These are phyloP conservation scores for Indri indri DNA, from an alignment of 2,113 vertebrate species.

Conservation along the genomic window DNA sequence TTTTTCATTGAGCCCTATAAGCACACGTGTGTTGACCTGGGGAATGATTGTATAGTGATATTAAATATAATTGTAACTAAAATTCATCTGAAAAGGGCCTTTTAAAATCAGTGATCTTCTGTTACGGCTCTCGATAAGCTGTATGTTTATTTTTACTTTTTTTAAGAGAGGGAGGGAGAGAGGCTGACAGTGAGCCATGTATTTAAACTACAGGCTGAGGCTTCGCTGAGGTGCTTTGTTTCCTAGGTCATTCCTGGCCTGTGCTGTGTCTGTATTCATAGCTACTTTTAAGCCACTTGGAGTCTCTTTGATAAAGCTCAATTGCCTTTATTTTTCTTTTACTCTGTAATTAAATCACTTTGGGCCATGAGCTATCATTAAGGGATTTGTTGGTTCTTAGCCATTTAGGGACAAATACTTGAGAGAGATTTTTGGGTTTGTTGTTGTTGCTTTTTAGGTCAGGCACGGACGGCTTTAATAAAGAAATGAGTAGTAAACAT, in stretches of 20 bases:
- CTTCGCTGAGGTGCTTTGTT: constrained; percentile 24
- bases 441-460: background rate
- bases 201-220: constrained; percentile 48
- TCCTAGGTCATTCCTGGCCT: constrained; percentile 15
- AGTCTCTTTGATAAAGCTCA: constrained; percentile 35
- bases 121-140: background rate
- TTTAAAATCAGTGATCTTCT: constrained; percentile 44
- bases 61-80: constrained; percentile 57
- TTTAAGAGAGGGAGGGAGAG: too few relatives aligned
- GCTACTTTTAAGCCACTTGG: constrained; percentile 7
- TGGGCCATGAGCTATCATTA: constrained; percentile 34
- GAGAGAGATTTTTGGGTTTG: background rate
- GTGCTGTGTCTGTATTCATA: constrained; percentile 10
- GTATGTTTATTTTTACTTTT: too few relatives aligned
- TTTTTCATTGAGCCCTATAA: constrained; percentile 57
- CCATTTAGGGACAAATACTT: constrained; percentile 34
- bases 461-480: constrained; percentile 48
- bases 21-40: constrained; percentile 34
- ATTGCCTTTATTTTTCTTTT: constrained; percentile 54
- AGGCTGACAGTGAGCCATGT: background rate
- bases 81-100: constrained; percentile 30
- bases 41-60: constrained; percentile 26
- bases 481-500: constrained; percentile 38
- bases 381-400: constrained; percentile 44
- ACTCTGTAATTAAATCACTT: constrained; percentile 47